Base-by-base conservation (phyloP, 2,888 invertebrate species). In the Philereme vetulata region DNA sequence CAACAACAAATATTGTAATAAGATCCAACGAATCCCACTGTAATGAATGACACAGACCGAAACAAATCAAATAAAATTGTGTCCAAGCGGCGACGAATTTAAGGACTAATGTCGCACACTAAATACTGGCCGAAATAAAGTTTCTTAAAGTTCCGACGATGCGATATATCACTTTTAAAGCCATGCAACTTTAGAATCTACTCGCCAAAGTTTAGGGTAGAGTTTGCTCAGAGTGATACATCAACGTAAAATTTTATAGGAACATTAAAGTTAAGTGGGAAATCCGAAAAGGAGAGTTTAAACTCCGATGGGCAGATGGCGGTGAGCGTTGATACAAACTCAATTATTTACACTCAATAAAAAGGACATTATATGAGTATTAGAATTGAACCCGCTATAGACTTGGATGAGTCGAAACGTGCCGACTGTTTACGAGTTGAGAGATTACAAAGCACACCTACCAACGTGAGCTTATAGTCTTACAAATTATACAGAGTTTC, bases 301-400 rank as follows among this genome's bases (percentile, higher is more conserved):
- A 83, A 82, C 72, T 80, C 80, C 76, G 70, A 78, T 79, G 76
- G 81, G 81, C 89, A 89, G 89, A 89, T 90, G 90, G 82, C 85
- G 86, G 86, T 79, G 79, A 77, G 79, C 85, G 80, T 81, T 87
- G 87, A 86, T 90, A 86, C 89, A 87, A 88, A 87, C 90, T 88
- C 90, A 90, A 91, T 91, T 91, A 91, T 91, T 91, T 91, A 91
- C 91, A 91, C 91, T 90, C 90, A 85, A 91, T 91, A 90, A 91
- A 91, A 90, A 89, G 86, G 86, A 88, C 88, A 79, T 89, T 90
- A 91, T 88, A 88, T 80, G 86, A 85, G 86, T 83, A 85, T 88
- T 91, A 89, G 88, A 85, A 85, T 87, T 85, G 86, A 84, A 80
- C 80, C 82, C 78, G 81, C 80, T 81, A 80, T 85, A 83, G 80